These are phyloP conservation scores for Pedionomus torquatus DNA, from an alignment of 2,113 vertebrate species.

Conservation along the genomic window DNA sequence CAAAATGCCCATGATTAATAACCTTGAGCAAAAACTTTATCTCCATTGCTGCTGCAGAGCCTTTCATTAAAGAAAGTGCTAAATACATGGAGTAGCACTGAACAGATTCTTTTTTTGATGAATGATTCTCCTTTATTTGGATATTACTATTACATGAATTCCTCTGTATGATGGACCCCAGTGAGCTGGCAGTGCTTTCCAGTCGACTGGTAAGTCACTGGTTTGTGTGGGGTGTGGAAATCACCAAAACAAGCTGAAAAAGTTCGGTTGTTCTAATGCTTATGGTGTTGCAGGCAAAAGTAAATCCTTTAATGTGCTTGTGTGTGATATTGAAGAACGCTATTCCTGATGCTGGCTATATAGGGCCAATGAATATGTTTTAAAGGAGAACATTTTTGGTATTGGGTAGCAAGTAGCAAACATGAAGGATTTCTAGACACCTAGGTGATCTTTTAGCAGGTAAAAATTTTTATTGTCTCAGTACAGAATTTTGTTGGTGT, in stretches of 20 bases:
- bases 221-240: not conserved
- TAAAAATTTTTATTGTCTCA: not conserved
- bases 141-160: not conserved
- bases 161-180: not conserved
- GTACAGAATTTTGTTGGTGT: not conserved
- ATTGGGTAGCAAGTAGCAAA: not conserved
- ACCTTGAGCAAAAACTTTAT: not conserved
- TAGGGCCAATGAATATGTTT: accelerated
- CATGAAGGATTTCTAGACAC: not conserved
- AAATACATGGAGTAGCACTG: not conserved
- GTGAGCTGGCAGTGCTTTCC: not conserved
- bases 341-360: accelerated
- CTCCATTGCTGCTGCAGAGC: not conserved
- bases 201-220: not conserved
- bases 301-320: not conserved
- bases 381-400: not conserved
- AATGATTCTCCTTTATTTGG: not conserved
- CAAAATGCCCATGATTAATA: not conserved
- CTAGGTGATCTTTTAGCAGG: not conserved
- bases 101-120: not conserved
- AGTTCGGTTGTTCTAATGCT: not conserved
- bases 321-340: not conserved
- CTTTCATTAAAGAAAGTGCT: not conserved
- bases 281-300: not conserved
- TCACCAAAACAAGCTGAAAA: not conserved